Conservation (phyloP, 64 coral and sea anemone species). For the Catalaphyllia jardinei region DNA sequence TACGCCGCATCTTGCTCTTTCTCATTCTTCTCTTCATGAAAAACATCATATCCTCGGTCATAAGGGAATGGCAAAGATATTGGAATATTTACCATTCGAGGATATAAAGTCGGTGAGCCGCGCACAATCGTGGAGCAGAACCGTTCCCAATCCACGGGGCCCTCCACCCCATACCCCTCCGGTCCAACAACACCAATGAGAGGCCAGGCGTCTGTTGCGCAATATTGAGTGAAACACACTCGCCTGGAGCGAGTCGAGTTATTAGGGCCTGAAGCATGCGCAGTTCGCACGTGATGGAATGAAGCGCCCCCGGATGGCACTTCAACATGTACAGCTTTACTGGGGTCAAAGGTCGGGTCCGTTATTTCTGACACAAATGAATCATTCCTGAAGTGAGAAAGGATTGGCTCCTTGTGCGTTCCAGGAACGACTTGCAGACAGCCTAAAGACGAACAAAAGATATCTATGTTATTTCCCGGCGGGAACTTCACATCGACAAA, state of each 20-base stretch:
- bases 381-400: slow-evolving; percentile 39
- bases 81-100: slow-evolving; percentile 39
- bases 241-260: slow-evolving; percentile 13
- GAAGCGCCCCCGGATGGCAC: slow-evolving; percentile 46
- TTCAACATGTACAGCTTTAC: slow-evolving; percentile 43
- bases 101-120: slow-evolving; percentile 35
- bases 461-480: no score
- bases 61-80: slow-evolving; percentile 49
- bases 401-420: slow-evolving; percentile 47
- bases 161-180: slow-evolving; percentile 39
- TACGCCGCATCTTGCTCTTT: no score
- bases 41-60: slow-evolving; percentile 46
- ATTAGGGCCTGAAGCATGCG: slow-evolving; percentile 46
- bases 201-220: slow-evolving; percentile 53
- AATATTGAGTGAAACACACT: slow-evolving; percentile 58
- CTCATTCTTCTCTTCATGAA: neutral
- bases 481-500: no score
- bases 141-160: slow-evolving; percentile 53
- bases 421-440: slow-evolving; percentile 62
- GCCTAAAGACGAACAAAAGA: neutral
- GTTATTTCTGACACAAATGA: slow-evolving; percentile 50
- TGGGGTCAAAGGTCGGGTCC: slow-evolving; percentile 43
- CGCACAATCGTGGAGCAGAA: slow-evolving; percentile 50
- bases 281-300: slow-evolving; percentile 54
- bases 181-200: slow-evolving; percentile 44